Conservation (phyloP, 2,113 vertebrate species). For the Rhegmatorhina hoffmannsi region DNA sequence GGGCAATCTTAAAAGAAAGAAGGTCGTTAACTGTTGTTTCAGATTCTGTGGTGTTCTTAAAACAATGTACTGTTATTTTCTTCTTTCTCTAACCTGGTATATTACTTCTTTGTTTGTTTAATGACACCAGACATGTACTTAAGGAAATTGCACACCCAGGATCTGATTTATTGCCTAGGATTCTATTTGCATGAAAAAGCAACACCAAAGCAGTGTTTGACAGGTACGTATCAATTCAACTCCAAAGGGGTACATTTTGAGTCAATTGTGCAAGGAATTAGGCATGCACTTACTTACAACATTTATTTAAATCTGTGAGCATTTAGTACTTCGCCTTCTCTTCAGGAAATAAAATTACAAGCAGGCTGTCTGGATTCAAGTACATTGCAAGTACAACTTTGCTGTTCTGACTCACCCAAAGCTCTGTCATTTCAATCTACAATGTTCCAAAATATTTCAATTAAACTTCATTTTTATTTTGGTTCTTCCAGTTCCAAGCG, state of each 20-base stretch:
- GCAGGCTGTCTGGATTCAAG: neutral
- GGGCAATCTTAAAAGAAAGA: neutral
- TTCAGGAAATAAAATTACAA: neutral
- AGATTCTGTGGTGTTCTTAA: neutral
- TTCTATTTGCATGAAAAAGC: constrained; percentile 9
- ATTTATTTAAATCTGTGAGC: constrained; percentile 42
- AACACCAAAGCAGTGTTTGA: neutral
- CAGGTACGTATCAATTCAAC: constrained; percentile 11
- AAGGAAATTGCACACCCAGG: constrained; percentile 42
- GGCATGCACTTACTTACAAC: neutral
- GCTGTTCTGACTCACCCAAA: neutral
- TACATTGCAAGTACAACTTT: neutral
- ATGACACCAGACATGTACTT: constrained; percentile 38
- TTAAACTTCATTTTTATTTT: neutral
- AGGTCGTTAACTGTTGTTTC: neutral
- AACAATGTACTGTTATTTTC: neutral
- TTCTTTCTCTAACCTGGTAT: constrained; percentile 19
- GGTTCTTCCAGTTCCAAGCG: neutral
- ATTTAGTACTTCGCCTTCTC: neutral
- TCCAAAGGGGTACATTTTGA: constrained; percentile 34
- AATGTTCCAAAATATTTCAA: neutral
- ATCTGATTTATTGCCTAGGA: constrained; percentile 37
- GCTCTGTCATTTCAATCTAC: neutral
- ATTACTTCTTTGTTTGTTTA: constrained; percentile 53
- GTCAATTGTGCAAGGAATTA: constrained; percentile 15